Evolutionary conservation across 2,113 vertebrate species (phyloP).

Genomic region (Passer montanus): DNA sequence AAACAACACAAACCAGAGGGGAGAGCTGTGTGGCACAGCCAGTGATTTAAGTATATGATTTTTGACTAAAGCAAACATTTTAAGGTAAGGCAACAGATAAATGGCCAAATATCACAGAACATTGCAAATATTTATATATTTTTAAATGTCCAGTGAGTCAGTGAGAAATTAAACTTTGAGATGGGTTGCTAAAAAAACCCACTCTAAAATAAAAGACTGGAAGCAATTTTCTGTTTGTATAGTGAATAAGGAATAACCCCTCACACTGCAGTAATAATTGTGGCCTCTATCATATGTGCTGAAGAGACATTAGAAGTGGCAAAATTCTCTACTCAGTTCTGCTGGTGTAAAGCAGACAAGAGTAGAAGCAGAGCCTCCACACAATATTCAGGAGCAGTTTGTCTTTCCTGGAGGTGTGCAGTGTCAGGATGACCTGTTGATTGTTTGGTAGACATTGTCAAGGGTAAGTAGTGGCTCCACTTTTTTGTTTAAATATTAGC

Average conservation of each 20-base stretch:
- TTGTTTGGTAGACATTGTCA: neutral
- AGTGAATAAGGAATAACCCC: neutral
- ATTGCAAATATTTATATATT: neutral
- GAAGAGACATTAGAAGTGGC: neutral
- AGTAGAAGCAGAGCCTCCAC: neutral
- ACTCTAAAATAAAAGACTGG: neutral
- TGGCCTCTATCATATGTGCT: neutral
- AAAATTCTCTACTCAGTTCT: neutral
- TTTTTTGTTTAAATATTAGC: constrained; percentile 28
- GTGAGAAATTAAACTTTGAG: neutral
- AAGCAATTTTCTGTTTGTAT: neutral
- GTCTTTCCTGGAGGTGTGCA: neutral
- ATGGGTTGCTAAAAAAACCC: neutral
- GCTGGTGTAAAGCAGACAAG: neutral
- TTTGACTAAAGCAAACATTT: neutral
- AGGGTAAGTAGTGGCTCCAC: neutral
- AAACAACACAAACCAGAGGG: neutral
- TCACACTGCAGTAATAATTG: neutral
- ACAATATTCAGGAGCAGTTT: neutral
- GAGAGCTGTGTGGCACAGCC: neutral
- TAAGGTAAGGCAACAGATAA: neutral
- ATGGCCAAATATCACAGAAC: neutral
- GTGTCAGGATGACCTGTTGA: neutral
- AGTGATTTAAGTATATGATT: neutral
- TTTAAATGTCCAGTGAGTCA: neutral